Percentiles rank a stretch among this genome's conserved stretches.
These are phyloP conservation scores for honey bee (Apis mellifera) DNA, from an alignment of 1,140 invertebrate genomes.

Conservation along the genomic window DNA sequence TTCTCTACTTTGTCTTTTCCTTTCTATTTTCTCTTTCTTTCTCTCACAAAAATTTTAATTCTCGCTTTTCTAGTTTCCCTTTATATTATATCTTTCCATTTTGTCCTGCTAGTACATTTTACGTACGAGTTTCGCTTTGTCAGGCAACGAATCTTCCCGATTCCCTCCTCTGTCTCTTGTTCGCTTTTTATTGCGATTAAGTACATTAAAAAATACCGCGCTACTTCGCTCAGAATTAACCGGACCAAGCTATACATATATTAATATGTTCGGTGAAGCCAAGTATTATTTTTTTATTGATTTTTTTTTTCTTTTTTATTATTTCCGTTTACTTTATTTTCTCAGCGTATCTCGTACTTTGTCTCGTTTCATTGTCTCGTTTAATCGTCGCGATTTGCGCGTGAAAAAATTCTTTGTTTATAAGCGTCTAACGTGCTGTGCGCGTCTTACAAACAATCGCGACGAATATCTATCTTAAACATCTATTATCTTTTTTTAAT, in stretches of 20 bases:
- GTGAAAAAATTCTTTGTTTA: slow-evolving; percentile 19
- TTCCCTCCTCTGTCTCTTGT: neutral
- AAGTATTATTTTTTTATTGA: slow-evolving; percentile 46
- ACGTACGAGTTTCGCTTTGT: slow-evolving; percentile 26
- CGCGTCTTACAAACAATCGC: slow-evolving; percentile 43
- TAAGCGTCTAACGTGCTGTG: slow-evolving; percentile 43
- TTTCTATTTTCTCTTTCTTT: neutral
- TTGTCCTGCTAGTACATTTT: slow-evolving; percentile 35
- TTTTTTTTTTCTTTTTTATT: slow-evolving; percentile 9
- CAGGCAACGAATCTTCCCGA: slow-evolving; percentile 10
- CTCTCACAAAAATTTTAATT: neutral
- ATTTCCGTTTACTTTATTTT: neutral
- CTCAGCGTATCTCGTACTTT: neutral
- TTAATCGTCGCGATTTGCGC: slow-evolving; percentile 26
- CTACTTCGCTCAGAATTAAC: slow-evolving; percentile 68
- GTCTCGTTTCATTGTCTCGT: slow-evolving; percentile 31
- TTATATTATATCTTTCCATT: slow-evolving; percentile 21
- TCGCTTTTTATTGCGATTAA: slow-evolving; percentile 69
- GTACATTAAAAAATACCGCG: slow-evolving; percentile 79
- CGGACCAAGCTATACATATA: slow-evolving; percentile 49
- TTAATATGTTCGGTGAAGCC: slow-evolving; percentile 42
- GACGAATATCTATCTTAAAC: slow-evolving; percentile 43
- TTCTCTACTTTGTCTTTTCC: neutral
- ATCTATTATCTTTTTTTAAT: slow-evolving; percentile 10
- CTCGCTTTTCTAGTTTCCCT: slow-evolving; percentile 5